Conservation (phyloP, 2,797 vertebrate species). For the Coluber constrictor region DNA sequence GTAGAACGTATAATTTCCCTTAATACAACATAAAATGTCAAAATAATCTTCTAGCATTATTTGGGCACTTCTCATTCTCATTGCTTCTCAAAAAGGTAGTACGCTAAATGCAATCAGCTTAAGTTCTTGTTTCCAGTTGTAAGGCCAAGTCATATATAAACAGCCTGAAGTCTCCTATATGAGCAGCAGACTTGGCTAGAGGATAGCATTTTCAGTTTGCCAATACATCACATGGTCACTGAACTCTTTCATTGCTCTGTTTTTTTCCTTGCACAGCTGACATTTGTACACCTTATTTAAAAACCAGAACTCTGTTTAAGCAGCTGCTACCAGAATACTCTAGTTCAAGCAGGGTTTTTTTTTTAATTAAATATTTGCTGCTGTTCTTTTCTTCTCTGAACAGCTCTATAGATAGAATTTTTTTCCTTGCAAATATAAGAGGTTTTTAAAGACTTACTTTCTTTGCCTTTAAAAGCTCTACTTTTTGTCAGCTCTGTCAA, state of each 20-base stretch:
- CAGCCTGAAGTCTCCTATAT: neutral
- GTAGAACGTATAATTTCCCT: neutral
- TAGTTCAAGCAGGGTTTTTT: constrained; percentile 25
- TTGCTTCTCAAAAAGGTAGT: neutral
- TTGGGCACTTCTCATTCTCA: neutral
- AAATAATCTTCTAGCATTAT: neutral
- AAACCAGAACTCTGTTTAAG: constrained; percentile 63
- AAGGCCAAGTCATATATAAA: neutral
- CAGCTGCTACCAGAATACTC: constrained; percentile 59
- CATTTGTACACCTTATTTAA: constrained; percentile 54
- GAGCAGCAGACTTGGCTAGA: neutral
- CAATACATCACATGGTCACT: constrained; percentile 31
- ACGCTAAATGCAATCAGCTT: neutral
- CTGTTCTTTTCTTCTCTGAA: constrained; percentile 43
- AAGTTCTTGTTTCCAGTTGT: neutral
- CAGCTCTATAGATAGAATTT: constrained; percentile 38
- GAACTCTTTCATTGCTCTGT: constrained; percentile 36
- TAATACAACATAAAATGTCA: neutral
- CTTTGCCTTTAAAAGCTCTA: neutral
- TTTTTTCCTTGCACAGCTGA: constrained; percentile 42
- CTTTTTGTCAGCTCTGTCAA: neutral
- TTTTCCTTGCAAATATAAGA: constrained; percentile 47
- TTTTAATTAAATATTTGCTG: constrained; percentile 69
- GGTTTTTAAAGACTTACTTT: constrained; percentile 11
- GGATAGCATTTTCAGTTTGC: neutral